Evolutionary conservation across 2,113 vertebrate species (phyloP), one percentile per base, ranked within the genome.

Genomic region (Chloropsis cyanopogon): DNA sequence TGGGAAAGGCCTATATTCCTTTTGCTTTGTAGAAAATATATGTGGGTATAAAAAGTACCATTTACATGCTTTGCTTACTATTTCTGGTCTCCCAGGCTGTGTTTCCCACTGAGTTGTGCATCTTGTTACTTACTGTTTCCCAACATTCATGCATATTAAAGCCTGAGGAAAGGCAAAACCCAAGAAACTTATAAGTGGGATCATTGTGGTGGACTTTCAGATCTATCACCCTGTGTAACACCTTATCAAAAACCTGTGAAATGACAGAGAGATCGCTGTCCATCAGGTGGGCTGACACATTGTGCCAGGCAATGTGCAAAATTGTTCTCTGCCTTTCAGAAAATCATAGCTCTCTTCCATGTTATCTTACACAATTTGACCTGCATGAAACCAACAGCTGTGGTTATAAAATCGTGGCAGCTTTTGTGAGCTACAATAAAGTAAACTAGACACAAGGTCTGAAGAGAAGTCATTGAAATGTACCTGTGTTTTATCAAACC

Each of bases 61-160:
- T 92, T 82, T 61, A 53, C 49, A 65, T 84, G 41, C n/a, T 77
- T 82, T 86, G 44, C 29, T 64, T 88, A 42, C 79, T 90, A 60
- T 95, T 93, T 90, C 82, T 97, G 60, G 21, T 87, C 66, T 80
- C 59, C 42, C 71, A 69, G 28, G 42, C 87, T 82, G 14, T 81
- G 53, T 93, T 95, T 96, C 68, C 80, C 49, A 78, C 88, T 60
- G 79, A 91, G 39, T 14, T 88, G 20, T 88, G 85, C 41, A 60
- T 93, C 60, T 91, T 70, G 71, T 53, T 91, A 70, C 70, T 90
- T 85, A n/a, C 71, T 81, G 9, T 90, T 94, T 97, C 88, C 71
- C 60, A 88, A 35, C 33, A 80, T 37, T 83, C 25, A 25, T 64
- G 37, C 24, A n/a, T 46, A 46, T 49, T 80, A 64, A 88, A 88